Base-by-base conservation (phyloP, 2,113 vertebrate genomes). In the Dicaeum eximium region DNA sequence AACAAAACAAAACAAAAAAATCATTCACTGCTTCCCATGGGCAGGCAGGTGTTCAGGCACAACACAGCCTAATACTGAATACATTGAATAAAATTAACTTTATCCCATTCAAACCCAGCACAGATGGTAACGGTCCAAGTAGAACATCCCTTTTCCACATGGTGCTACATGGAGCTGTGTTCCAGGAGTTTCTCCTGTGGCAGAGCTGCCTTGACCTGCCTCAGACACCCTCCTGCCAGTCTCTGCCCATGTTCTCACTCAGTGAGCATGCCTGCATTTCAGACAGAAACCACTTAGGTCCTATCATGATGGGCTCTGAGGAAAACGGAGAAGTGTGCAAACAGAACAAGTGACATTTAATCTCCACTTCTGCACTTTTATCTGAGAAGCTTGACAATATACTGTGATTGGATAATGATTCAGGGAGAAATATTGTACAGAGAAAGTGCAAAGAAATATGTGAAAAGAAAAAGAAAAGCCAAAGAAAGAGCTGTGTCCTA, bases 131-230 rank as follows among this genome's bases (percentile, higher is more conserved):
- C 22, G 57, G 38, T 10, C 38, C 28, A 30, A 72, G 28, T 4
- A 48, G 31, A 27, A 61, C 11, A 45, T 22, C 17, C 7, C 40
- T 72, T 72, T 83, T 28, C 14, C 8, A 8, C 20, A 16, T 13
- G 15, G 17, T 38, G 27, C 27, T 44, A 15, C 62, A 38, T 0
- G 0, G 45, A 27, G 4, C 54, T 7, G 3, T 31, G 15, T 45
- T 50, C 42, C 42, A 42, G 20, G 33, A 16, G 4, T 72, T 23
- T 92, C 50, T 47, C 33, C 27, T 72, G 31, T 38, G 19, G 44
- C 20, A 80, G 33, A 67, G 30, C 17, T 51, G 21, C 13, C 35
- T 44, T 6, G 2, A 57, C 15, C 48, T 53, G 42, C 22, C 58
- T 15, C 50, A n/a, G 45, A 50, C 11, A 13, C 9, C 15, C 31